These are phyloP conservation scores for Cydia amplana DNA, from an alignment of 1,140 invertebrate species.

Conservation along the genomic window DNA sequence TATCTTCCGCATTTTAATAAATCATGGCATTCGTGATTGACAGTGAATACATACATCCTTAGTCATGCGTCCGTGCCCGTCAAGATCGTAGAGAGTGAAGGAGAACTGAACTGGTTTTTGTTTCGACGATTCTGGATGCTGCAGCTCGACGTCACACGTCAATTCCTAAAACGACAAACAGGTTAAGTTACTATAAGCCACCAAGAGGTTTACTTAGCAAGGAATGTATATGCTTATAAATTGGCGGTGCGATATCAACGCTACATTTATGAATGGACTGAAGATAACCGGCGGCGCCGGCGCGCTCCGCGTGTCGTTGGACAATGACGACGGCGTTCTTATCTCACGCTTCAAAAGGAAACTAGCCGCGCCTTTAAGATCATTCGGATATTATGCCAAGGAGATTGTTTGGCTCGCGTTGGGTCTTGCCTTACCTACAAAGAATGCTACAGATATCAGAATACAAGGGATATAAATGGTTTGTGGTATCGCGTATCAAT, in stretches of 20 bases:
- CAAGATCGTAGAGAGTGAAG: conserved; percentile 94
- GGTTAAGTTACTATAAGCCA: conserved; percentile 16
- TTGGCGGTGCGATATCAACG: conserved; percentile 26
- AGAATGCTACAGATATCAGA: conserved; percentile 1
- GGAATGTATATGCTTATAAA: conserved; percentile 21
- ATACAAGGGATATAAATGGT: not conserved
- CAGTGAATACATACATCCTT: conserved; percentile 84
- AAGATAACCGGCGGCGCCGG: conserved; percentile 60
- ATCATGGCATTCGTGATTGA: not conserved
- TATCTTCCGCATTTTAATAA: conserved; percentile 22
- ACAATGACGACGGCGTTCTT: conserved; percentile 54
- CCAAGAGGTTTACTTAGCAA: not conserved
- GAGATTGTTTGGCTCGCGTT: conserved; percentile 3
- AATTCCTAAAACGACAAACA: conserved; percentile 83
- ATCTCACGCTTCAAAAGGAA: conserved; percentile 71
- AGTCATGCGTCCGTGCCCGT: conserved; percentile 94
- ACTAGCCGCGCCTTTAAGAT: conserved; percentile 72
- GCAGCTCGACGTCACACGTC: conserved; percentile 93
- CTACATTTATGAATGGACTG: conserved; percentile 35
- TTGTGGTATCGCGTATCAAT: not conserved
- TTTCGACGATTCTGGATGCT: conserved; percentile 83
- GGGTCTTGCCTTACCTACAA: not conserved
- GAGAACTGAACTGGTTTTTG: conserved; percentile 92
- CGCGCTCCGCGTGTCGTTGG: conserved; percentile 43
- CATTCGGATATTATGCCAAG: conserved; percentile 48